Percentiles rank a stretch among this genome's conserved stretches.
Conservation (phyloP, 2,888 invertebrate species). For the Xanthia togata region DNA sequence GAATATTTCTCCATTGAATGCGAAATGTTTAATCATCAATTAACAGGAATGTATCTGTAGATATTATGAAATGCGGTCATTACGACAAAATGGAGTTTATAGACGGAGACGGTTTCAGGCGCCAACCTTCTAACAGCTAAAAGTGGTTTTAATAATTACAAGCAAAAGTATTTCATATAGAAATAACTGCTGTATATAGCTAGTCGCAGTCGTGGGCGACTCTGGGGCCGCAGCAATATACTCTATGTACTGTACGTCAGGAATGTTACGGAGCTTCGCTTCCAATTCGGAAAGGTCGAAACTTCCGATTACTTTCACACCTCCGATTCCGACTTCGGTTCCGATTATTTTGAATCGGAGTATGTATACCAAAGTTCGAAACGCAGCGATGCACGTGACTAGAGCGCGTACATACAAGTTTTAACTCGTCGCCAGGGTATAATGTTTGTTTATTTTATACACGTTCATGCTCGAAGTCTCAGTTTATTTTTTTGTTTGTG, state of each 20-base stretch:
- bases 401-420: too few relatives aligned
- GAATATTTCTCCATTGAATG: background rate
- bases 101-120: background rate
- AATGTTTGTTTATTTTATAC: too few relatives aligned
- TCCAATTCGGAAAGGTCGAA: too few relatives aligned
- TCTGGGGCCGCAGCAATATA: conserved; percentile 16
- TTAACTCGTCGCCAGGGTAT: too few relatives aligned
- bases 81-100: background rate
- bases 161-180: conserved; percentile 37
- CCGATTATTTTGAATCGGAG: too few relatives aligned
- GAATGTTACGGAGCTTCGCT: too few relatives aligned
- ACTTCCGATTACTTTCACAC: too few relatives aligned
- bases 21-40: background rate
- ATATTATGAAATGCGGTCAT: background rate
- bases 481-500: too few relatives aligned
- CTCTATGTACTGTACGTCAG: background rate
- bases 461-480: too few relatives aligned
- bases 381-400: too few relatives aligned
- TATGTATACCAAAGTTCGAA: too few relatives aligned
- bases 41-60: background rate
- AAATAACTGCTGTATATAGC: conserved; percentile 5
- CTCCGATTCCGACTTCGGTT: too few relatives aligned
- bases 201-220: conserved; percentile 9
- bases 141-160: conserved; percentile 21
- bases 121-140: background rate